A percentile compares a stretch with the other conserved stretches of the same genome.
phyloP scores from a whole-genome alignment of 2,888 invertebrate genomes.

The Bhutanitis thaidina region DNA sequence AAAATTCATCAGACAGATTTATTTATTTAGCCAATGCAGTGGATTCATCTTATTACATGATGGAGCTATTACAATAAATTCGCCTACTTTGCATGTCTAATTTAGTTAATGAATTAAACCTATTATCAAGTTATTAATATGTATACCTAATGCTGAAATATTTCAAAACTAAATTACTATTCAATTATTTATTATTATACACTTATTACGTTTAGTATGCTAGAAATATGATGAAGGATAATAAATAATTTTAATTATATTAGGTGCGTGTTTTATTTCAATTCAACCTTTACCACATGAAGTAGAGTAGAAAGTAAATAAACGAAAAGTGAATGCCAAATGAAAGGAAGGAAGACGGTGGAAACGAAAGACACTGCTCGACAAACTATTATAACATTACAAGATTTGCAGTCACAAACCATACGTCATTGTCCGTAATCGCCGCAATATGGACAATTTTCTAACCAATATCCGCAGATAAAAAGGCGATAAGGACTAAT shows the following conservation, averaged over 20 bases:
- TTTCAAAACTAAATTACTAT: constrained; percentile 78
- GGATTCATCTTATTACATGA: constrained; percentile 53
- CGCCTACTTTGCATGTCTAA: constrained; percentile 73
- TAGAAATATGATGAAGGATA: constrained; percentile 81
- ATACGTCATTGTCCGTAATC: too few species aligned
- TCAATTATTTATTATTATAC: constrained; percentile 81
- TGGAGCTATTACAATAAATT: constrained; percentile 72
- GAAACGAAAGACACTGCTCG: too few species aligned
- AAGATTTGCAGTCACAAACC: too few species aligned
- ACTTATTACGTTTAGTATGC: constrained; percentile 82
- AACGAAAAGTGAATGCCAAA: too few species aligned
- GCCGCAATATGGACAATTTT: too few species aligned
- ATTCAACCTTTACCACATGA: neutral
- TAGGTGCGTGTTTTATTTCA: constrained; percentile 64
- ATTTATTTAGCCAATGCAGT: constrained; percentile 44
- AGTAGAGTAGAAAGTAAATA: too few species aligned
- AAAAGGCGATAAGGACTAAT: too few species aligned
- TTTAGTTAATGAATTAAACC: constrained; percentile 58
- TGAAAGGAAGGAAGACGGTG: too few species aligned
- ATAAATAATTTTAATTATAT: constrained; percentile 82
- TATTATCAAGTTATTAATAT: constrained; percentile 71
- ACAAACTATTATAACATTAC: too few species aligned
- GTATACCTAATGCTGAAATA: constrained; percentile 76
- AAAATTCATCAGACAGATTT: constrained; percentile 33
- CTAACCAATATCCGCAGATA: too few species aligned